Evolutionary conservation across 2,113 vertebrate genomes (phyloP).

Genomic region (Eudorcas thomsonii): DNA sequence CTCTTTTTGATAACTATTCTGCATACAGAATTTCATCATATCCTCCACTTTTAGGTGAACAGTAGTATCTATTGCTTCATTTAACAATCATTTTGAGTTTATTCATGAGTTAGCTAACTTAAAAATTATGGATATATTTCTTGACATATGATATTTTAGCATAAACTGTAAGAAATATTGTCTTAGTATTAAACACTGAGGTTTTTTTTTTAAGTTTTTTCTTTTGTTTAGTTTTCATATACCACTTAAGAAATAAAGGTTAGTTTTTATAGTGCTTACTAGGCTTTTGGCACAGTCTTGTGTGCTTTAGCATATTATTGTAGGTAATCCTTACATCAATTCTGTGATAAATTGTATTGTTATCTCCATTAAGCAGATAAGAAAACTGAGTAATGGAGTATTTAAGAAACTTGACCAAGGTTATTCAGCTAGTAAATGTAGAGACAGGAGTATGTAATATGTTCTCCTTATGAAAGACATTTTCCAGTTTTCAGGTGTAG

Average conservation of each 20-base stretch:
- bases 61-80: background rate
- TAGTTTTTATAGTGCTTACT: background rate
- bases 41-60: background rate
- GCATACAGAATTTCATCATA: background rate
- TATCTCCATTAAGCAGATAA: background rate
- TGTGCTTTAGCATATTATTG: background rate
- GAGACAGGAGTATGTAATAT: background rate
- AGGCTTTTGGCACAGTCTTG: background rate
- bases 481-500: background rate
- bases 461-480: background rate
- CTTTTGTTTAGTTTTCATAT: background rate
- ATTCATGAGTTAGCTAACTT: background rate
- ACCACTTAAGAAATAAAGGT: background rate
- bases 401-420: background rate
- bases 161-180: background rate
- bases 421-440: background rate
- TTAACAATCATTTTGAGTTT: background rate
- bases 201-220: background rate
- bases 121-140: background rate
- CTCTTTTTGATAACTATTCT: background rate
- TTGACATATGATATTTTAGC: background rate
- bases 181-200: background rate
- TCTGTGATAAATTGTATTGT: background rate
- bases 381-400: background rate
- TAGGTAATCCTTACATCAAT: background rate